Evolutionary conservation across 2,888 invertebrate genomes (phyloP).

Genomic region (Cephus pygmeus): DNA sequence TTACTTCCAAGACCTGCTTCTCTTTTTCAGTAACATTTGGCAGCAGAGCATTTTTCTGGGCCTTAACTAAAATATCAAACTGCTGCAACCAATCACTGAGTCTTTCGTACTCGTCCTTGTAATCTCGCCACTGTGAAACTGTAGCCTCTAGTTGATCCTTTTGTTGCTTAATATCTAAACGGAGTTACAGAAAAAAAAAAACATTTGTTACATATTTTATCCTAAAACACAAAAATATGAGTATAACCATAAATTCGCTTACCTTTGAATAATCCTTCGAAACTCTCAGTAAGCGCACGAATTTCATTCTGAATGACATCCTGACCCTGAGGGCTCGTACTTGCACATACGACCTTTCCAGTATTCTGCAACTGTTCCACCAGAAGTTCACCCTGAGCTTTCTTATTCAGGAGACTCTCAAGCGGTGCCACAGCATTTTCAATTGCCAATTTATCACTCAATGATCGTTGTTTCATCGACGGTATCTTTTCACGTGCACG

Average conservation of each 20-base stretch:
- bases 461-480: slow-evolving; percentile 83
- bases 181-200: slow-evolving; percentile 33
- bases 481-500: slow-evolving; percentile 91
- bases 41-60: slow-evolving; percentile 85
- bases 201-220: not conserved
- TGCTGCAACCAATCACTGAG: slow-evolving; percentile 93
- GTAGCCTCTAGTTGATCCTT: slow-evolving; percentile 86
- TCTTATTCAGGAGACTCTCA: slow-evolving; percentile 86
- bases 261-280: slow-evolving; percentile 82
- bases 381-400: slow-evolving; percentile 89
- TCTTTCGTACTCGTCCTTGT: slow-evolving; percentile 92
- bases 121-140: slow-evolving; percentile 87
- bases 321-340: slow-evolving; percentile 84
- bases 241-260: slow-evolving; percentile 26
- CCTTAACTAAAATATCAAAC: slow-evolving; percentile 90
- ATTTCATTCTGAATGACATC: slow-evolving; percentile 86
- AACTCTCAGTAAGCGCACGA: slow-evolving; percentile 84
- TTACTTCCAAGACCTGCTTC: slow-evolving; percentile 85
- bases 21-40: slow-evolving; percentile 85
- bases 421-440: slow-evolving; percentile 90
- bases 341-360: slow-evolving; percentile 86
- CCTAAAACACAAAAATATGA: not conserved
- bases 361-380: slow-evolving; percentile 89
- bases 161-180: slow-evolving; percentile 81
- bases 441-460: slow-evolving; percentile 88